Conservation (phyloP, 2,797 vertebrate genomes). For the Catharus ustulatus region DNA sequence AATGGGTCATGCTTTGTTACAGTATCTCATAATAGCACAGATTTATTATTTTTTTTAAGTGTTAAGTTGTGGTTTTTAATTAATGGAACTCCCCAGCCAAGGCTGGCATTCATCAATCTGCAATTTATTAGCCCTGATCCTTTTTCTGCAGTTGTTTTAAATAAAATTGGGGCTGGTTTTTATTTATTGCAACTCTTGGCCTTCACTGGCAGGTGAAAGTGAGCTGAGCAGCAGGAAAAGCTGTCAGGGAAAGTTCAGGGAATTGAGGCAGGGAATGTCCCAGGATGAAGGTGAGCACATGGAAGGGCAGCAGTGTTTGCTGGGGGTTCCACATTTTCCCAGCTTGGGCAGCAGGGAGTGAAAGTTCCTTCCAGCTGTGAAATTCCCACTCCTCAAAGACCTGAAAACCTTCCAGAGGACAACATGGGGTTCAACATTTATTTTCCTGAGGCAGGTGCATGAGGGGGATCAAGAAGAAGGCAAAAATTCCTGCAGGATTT, state of each 20-base stretch:
- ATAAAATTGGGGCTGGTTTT: conserved; percentile 17
- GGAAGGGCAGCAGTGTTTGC: background rate
- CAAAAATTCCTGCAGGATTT: background rate
- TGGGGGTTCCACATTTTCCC: background rate
- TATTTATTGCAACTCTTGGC: conserved; percentile 10
- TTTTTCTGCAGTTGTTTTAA: conserved; percentile 7
- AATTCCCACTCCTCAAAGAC: background rate
- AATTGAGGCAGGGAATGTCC: background rate
- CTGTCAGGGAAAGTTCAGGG: background rate
- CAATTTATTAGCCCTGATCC: background rate
- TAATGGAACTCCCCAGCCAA: background rate
- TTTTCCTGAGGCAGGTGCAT: background rate
- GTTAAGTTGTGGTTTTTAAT: conserved; percentile 20
- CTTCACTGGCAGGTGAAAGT: background rate
- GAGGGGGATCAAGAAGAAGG: background rate
- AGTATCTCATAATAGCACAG: background rate
- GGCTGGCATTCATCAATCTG: background rate
- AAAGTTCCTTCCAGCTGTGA: background rate
- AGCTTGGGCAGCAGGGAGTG: background rate
- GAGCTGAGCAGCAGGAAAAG: background rate
- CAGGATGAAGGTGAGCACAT: fast-evolving
- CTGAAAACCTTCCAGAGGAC: background rate
- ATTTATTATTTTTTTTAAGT: conserved; percentile 21
- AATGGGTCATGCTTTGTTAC: background rate
- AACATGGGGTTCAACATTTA: background rate